Conservation (phyloP, 2,113 vertebrate genomes). For the Sorex fumeus region DNA sequence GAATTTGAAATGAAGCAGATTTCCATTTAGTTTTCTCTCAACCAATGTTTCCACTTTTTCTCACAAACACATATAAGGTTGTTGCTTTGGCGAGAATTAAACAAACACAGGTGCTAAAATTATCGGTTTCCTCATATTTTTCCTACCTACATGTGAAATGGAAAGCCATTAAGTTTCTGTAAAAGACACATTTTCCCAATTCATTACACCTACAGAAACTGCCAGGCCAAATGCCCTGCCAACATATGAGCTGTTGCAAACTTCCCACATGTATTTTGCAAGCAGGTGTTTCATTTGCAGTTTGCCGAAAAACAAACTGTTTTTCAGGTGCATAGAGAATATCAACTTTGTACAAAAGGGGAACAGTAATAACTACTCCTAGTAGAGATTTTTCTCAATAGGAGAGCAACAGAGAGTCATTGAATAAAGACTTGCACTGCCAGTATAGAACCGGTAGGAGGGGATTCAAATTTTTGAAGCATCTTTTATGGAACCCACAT, state of each 20-base stretch:
- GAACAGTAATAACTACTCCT: constrained; percentile 42
- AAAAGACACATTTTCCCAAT: constrained; percentile 73
- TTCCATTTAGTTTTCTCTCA: constrained; percentile 71
- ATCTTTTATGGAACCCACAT: not conserved
- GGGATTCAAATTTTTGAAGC: not conserved
- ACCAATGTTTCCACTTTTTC: constrained; percentile 56
- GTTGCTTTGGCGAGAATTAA: constrained; percentile 75
- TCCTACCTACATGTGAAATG: constrained; percentile 35
- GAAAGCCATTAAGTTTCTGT: constrained; percentile 68
- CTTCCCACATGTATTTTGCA: constrained; percentile 51
- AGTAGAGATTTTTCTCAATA: not conserved
- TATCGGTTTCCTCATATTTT: constrained; percentile 60
- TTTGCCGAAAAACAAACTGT: constrained; percentile 76
- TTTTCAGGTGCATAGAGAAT: constrained; percentile 72
- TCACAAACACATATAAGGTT: constrained; percentile 43
- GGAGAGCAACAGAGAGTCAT: not conserved
- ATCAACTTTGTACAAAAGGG: constrained; percentile 45
- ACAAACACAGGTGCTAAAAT: constrained; percentile 82
- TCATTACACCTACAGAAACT: constrained; percentile 66
- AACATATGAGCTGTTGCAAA: not conserved
- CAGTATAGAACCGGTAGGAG: not conserved
- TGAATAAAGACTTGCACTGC: not conserved
- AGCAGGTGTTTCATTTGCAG: constrained; percentile 80
- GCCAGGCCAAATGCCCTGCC: constrained; percentile 50
- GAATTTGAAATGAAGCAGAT: constrained; percentile 26